Base-by-base conservation (phyloP, 2,888 invertebrate genomes). In the Arctia plantaginis region DNA sequence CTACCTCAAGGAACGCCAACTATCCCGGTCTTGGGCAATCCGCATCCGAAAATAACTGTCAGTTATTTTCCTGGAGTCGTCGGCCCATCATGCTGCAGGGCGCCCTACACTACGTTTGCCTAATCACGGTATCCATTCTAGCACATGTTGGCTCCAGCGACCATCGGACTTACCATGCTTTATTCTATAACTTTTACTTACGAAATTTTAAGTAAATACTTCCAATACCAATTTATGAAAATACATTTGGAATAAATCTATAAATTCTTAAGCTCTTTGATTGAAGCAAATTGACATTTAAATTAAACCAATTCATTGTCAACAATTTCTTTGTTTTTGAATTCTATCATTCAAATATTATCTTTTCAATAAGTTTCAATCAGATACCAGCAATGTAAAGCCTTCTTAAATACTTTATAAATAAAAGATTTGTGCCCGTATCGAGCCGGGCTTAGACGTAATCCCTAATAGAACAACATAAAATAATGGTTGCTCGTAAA, bases 371-470 rank as follows among this genome's bases (percentile, higher is more conserved):
- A 33, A 30, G 12, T 30, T 44, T 66, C 66, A 67, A 72, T 72
- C 67, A 67, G 72, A 44, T 62, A 62, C 67, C 23, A 67, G 41
- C 33, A 23, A 66, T 41, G 55, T 67, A 64, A 67, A 62, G 30
- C 72, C 59, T 27, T n/a, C 55, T 39, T 67, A 72, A 72, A 67
- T 23, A 62, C 72, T 72, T 72, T 68, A 72, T 72, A 72, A 72
- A 68, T 67, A 68, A 73, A 65, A 69, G 64, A 69, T 65, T 65
- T 66, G 59, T 67, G 33, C 27, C 33, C 67, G 68, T 69, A 64
- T 68, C 47, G 68, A 33, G 67, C 23, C 15, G 27, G 44, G 68
- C 47, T 62, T 73, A 68, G 35, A 7, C 64, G 1, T 68, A 69
- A 73, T 44, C 73, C 73, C 13, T 62, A 62, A 62, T 39, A 66